Conservation (phyloP, 53 echinoderm and acorn worm genomes). For the Pentamera pediparva region DNA sequence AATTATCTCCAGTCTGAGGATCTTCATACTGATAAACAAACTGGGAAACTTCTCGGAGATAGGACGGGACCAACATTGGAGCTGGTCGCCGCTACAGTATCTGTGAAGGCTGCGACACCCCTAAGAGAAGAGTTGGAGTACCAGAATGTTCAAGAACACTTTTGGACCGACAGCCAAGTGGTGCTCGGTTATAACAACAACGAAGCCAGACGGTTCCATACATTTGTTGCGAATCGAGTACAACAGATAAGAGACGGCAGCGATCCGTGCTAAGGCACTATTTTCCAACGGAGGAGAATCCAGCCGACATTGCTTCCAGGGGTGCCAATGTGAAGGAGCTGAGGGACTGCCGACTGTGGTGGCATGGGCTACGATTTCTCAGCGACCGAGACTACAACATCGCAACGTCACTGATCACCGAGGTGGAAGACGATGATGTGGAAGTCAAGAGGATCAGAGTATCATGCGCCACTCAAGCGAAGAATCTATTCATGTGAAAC, state of each 20-base stretch:
- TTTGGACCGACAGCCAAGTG: slow-evolving; percentile 32
- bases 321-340: not conserved
- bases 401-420: not conserved
- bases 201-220: slow-evolving; percentile 25
- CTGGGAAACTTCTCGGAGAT: too few species aligned
- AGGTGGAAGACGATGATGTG: not conserved
- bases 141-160: slow-evolving; percentile 13
- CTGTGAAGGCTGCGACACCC: not conserved
- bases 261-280: slow-evolving; percentile 29
- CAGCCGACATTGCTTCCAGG: slow-evolving; percentile 20
- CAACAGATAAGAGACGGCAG: slow-evolving; percentile 13
- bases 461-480: not conserved
- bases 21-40: too few species aligned
- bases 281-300: slow-evolving; percentile 12
- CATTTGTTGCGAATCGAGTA: slow-evolving; percentile 30
- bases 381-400: not conserved
- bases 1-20: not conserved
- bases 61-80: slow-evolving; percentile 29
- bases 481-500: not conserved
- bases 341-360: not conserved
- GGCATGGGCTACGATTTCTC: not conserved
- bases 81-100: slow-evolving; percentile 17
- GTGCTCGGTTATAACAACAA: slow-evolving; percentile 22
- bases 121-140: slow-evolving; percentile 10
- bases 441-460: not conserved